Conservation (phyloP, 2,888 invertebrate genomes). For the Acanthoscelides obtectus region DNA sequence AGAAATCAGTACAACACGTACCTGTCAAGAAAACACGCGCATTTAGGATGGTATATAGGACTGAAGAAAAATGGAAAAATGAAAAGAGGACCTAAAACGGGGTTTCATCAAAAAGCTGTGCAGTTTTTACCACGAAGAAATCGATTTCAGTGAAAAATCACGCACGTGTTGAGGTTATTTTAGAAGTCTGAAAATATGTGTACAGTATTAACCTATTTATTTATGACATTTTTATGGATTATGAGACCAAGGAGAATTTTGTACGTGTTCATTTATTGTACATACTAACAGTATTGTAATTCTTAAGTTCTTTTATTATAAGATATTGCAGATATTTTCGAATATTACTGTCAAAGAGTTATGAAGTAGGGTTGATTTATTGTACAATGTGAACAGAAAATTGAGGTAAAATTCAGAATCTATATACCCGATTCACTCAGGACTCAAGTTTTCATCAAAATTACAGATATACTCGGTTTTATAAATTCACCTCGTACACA, state of each 20-base stretch:
- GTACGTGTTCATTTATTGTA: not conserved
- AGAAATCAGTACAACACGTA: conserved; percentile 55
- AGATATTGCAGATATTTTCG: no score
- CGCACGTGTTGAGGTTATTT: not conserved
- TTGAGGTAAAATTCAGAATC: no score
- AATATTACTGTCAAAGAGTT: no score
- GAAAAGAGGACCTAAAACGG: conserved; percentile 54
- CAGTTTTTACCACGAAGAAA: conserved; percentile 51
- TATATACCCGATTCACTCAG: no score
- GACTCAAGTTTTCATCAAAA: no score
- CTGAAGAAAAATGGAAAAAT: conserved; percentile 58
- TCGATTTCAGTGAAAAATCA: conserved; percentile 30
- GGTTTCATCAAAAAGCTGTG: conserved; percentile 55
- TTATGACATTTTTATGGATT: not conserved
- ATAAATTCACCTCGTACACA: no score
- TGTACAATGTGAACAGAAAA: no score
- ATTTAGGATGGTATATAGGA: conserved; percentile 57
- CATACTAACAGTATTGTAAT: not conserved
- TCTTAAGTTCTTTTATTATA: no score
- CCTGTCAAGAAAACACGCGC: conserved; percentile 53
- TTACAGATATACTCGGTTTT: no score
- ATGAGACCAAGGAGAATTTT: not conserved
- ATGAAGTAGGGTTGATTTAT: no score
- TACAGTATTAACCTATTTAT: conserved; percentile 2
- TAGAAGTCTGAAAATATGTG: not conserved